These are phyloP conservation scores for Cyprinodon brontotheroides DNA, from an alignment of 2,113 vertebrate species.

Conservation along the genomic window DNA sequence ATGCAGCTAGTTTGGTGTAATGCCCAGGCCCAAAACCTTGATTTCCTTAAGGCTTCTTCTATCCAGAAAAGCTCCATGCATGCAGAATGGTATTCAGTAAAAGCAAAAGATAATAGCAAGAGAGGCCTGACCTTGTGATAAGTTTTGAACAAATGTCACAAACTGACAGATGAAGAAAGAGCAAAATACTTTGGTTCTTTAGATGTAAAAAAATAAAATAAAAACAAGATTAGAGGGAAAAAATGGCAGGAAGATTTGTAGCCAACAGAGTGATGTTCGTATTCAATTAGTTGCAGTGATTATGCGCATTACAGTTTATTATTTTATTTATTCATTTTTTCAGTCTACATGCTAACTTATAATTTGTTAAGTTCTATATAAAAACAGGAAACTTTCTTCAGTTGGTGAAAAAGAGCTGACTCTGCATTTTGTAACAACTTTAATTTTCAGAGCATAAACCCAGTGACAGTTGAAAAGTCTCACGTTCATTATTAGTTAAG, in stretches of 20 bases:
- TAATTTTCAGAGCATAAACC: too few species aligned
- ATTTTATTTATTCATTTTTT: too few species aligned
- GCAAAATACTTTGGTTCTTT: neutral
- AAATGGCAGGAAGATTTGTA: too few species aligned
- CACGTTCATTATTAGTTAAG: too few species aligned
- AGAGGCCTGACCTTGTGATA: neutral
- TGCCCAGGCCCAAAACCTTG: neutral
- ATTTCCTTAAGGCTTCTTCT: neutral
- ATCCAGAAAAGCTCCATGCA: neutral
- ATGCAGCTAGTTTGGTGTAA: neutral
- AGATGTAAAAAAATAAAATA: neutral
- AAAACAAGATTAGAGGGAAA: neutral
- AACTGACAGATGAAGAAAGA: neutral
- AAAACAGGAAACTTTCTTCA: too few species aligned
- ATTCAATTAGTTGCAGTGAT: neutral
- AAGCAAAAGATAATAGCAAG: neutral
- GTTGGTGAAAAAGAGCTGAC: too few species aligned
- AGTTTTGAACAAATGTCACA: neutral
- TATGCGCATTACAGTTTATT: neutral
- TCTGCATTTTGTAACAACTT: too few species aligned
- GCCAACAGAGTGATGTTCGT: neutral
- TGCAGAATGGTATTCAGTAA: constrained; percentile 1
- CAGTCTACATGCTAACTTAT: too few species aligned
- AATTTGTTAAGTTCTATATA: too few species aligned
- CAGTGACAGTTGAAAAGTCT: too few species aligned